Base-by-base conservation (phyloP, 2,113 vertebrate species). In the Stictonetta naevosa region DNA sequence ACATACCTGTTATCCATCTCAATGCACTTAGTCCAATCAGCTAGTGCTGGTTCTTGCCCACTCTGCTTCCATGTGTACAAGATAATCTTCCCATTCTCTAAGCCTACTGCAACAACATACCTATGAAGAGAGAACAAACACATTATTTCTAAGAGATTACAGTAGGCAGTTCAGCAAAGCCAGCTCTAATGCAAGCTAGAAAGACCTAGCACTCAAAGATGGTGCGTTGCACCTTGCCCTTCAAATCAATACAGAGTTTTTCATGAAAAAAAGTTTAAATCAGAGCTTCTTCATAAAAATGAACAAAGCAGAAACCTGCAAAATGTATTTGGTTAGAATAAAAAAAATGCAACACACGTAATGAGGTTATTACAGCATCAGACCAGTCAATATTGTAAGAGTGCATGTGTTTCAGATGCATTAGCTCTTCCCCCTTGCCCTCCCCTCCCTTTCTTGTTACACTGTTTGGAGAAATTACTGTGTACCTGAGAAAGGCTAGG, bases 1-100 rank as follows among this genome's bases (percentile, higher is more conserved):
- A 97, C 98, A 98, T 99, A 99, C 99, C 97, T 98, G 90, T 83
- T 46, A 96, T 96, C 97, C 5, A 98, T 98, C 96, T 98, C 98
- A 74, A 96, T 76, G 96, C 98, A 98, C 25, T 33, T 92, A 63
- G 66, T 98, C 99, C 99, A 99, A 82, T 99, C 99, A 34, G 93
- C 88, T 83, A 95, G 88, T 82, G 96, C 80, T 59, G 97, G 96
- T 36, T 96, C 88, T 81, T 98, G 95, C 50, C 94, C 91, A 53
- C 87, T 94, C 62, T 98, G 97, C 69, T 97, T 98, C 99, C 99
- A 99, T 6, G 98, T 98, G 83, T 98, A 98, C 88, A 99, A 95
- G 40, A 96, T 68, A 91, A 99, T 99, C 90, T 97, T 98, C 68
- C 99, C 99, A 42, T 94, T 97, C 75, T 99, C 99, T 96, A 99